A percentile compares a stretch with the other conserved stretches of the same genome.
Conservation (phyloP, 2,797 vertebrate species). For the Chloroceryle inda region DNA sequence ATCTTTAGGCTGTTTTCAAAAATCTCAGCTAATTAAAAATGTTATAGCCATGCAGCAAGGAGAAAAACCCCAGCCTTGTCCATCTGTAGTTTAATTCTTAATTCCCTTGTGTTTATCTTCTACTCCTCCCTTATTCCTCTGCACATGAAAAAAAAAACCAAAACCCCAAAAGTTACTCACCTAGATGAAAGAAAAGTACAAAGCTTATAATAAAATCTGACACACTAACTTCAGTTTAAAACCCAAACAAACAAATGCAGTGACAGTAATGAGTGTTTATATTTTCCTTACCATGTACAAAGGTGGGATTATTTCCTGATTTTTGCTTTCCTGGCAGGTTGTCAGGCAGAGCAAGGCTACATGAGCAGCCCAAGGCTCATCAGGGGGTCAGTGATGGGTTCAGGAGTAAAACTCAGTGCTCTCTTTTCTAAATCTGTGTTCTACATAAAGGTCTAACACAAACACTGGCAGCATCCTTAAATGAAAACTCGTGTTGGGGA, state of each 20-base stretch:
- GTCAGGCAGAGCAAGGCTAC: background rate
- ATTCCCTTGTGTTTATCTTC: background rate
- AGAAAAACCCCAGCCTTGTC: background rate
- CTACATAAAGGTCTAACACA: background rate
- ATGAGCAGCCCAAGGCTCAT: background rate
- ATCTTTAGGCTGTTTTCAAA: conserved; percentile 6
- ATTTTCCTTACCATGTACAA: background rate
- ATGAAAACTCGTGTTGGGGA: background rate
- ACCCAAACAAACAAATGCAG: background rate
- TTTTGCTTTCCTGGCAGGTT: background rate
- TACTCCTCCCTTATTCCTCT: background rate
- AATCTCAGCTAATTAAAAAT: background rate
- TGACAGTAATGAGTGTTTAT: background rate
- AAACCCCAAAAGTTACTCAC: background rate
- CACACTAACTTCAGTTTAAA: background rate
- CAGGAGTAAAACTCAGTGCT: background rate
- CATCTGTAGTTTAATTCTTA: background rate
- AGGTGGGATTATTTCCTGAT: background rate
- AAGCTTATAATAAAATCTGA: background rate
- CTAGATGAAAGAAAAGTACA: background rate
- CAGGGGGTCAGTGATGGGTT: background rate
- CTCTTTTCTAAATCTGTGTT: background rate
- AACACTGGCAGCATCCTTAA: background rate
- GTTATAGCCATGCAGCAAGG: background rate
- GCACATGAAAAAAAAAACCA: background rate